Conservation (phyloP, 2,113 vertebrate genomes). For the Acanthisitta chloris region DNA sequence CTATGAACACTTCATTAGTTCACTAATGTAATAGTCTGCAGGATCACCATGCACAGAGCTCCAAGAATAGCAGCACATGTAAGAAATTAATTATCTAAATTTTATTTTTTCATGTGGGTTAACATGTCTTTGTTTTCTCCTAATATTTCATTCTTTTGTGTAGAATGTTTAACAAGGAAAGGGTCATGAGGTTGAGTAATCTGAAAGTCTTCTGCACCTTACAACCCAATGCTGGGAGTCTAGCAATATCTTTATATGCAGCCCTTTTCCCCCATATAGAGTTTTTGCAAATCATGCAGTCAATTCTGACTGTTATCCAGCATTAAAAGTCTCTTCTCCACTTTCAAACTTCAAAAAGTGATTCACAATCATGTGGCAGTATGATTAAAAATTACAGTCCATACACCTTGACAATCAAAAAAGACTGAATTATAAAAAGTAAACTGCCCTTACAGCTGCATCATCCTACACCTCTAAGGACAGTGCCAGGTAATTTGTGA, state of each 20-base stretch:
- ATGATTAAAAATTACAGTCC: conserved; percentile 73
- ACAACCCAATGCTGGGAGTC: conserved; percentile 46
- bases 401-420: conserved; percentile 72
- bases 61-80: conserved; percentile 76
- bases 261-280: conserved; percentile 69
- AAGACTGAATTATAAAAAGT: conserved; percentile 75
- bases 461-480: conserved; percentile 61
- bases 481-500: conserved; percentile 41
- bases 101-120: conserved; percentile 75
- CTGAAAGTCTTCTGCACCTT: conserved; percentile 57
- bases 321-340: conserved; percentile 64
- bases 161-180: conserved; percentile 67
- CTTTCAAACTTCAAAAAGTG: conserved; percentile 68
- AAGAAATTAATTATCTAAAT: conserved; percentile 71
- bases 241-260: conserved; percentile 66
- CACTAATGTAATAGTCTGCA: conserved; percentile 32
- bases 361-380: conserved; percentile 73
- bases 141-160: conserved; percentile 53
- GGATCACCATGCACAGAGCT: conserved; percentile 51
- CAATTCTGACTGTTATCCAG: conserved; percentile 70
- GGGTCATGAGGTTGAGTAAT: conserved; percentile 39
- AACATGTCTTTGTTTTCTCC: conserved; percentile 66
- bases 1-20: conserved; percentile 33
- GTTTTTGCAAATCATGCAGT: conserved; percentile 75
- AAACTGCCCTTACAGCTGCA: conserved; percentile 66